Conservation (phyloP, 1,140 invertebrate genomes). For the Argopecten irradians region DNA sequence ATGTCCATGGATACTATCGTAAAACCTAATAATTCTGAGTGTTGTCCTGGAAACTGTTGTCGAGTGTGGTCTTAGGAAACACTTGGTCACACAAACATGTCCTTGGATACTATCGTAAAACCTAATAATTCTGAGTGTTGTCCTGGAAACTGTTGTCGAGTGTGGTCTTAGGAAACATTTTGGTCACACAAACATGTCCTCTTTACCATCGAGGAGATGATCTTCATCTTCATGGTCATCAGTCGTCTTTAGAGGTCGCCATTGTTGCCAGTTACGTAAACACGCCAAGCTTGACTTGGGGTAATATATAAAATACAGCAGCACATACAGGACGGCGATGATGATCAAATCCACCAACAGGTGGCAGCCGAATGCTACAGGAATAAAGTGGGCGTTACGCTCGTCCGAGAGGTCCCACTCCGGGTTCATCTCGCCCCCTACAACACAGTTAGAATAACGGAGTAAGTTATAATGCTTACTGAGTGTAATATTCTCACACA, state of each 20-base stretch:
- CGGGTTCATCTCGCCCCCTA: background rate
- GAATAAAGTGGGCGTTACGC: conserved; percentile 3
- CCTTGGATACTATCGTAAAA: too few relatives aligned
- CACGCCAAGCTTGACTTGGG: background rate
- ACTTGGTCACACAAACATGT: too few relatives aligned
- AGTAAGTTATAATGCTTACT: too few relatives aligned
- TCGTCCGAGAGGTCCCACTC: background rate
- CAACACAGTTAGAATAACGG: too few relatives aligned
- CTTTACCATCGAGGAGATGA: background rate
- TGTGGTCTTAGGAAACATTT: too few relatives aligned
- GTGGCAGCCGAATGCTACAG: background rate
- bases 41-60: too few relatives aligned
- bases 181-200: background rate
- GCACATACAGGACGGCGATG: background rate
- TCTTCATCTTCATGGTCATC: background rate
- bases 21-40: too few relatives aligned
- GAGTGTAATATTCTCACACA: too few relatives aligned
- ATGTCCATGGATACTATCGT: too few relatives aligned
- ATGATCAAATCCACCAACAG: background rate
- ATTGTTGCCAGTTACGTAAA: background rate
- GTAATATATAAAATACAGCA: background rate
- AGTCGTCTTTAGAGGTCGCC: background rate
- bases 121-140: too few relatives aligned
- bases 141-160: too few relatives aligned
- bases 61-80: too few relatives aligned